A percentile compares a stretch with the other conserved stretches of the same genome.
These are phyloP conservation scores for Epinephelus moara DNA, from an alignment of 2,113 vertebrate species.

Conservation along the genomic window DNA sequence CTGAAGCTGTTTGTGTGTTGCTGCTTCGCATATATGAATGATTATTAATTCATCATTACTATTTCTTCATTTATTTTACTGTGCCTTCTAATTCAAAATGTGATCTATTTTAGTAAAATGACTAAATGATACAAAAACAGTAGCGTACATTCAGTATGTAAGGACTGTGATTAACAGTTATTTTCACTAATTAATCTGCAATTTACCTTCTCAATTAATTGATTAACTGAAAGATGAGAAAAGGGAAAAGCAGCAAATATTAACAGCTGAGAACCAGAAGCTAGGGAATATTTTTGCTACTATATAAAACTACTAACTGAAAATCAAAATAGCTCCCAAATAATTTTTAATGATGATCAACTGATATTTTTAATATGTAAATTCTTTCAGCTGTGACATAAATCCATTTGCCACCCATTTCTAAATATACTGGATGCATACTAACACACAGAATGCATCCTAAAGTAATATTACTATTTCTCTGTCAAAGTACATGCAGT, in stretches of 20 bases:
- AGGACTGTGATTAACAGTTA: neutral
- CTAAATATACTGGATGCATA: neutral
- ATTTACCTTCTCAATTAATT: neutral
- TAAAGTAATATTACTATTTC: neutral
- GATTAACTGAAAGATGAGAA: neutral
- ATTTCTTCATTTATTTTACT: conserved; percentile 1
- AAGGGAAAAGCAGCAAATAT: neutral
- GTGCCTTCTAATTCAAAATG: neutral
- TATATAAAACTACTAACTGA: neutral
- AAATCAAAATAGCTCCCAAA: neutral
- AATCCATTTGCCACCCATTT: neutral
- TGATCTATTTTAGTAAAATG: neutral
- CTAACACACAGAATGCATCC: neutral
- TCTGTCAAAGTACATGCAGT: neutral
- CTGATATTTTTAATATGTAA: neutral
- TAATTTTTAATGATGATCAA: neutral
- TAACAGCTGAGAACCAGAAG: neutral
- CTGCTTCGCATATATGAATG: conserved; percentile 35
- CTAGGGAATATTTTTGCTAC: neutral
- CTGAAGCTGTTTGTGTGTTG: conserved; percentile 40
- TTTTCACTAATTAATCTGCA: neutral
- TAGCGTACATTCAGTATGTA: neutral
- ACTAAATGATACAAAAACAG: neutral
- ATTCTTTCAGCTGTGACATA: neutral
- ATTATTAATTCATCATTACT: conserved; percentile 9